Evolutionary conservation across 1,140 invertebrate species (phyloP).

Genomic region (Ceratosolen solmsi): DNA sequence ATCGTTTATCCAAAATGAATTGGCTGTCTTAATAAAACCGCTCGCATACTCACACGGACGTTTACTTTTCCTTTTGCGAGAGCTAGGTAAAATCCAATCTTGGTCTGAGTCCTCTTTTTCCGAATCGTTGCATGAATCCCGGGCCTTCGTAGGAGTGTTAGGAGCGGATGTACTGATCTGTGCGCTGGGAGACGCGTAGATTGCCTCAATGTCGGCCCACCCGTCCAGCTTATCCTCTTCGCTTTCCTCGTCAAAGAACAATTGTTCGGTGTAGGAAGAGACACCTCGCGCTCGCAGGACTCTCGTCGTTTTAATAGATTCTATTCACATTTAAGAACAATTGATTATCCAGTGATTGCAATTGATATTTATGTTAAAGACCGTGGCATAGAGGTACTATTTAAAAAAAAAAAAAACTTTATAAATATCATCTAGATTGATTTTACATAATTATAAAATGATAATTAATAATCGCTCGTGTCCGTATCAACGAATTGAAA

Average conservation of each 20-base stretch:
- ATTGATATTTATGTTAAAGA: no score
- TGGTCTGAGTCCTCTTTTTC: slow-evolving; percentile 67
- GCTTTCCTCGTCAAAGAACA: slow-evolving; percentile 65
- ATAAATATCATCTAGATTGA: no score
- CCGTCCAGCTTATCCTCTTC: slow-evolving; percentile 63
- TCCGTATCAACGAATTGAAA: no score
- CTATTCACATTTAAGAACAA: slow-evolving; percentile 46
- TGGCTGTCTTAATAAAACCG: no score
- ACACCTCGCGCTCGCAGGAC: slow-evolving; percentile 66
- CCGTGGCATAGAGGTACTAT: no score
- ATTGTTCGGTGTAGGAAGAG: slow-evolving; percentile 68
- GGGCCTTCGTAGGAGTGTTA: slow-evolving; percentile 50
- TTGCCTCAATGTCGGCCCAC: slow-evolving; percentile 63
- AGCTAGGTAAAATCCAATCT: slow-evolving; percentile 69
- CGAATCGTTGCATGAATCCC: slow-evolving; percentile 55
- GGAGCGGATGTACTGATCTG: slow-evolving; percentile 55
- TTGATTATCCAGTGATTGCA: not conserved
- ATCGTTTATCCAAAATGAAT: no score
- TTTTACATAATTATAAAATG: no score
- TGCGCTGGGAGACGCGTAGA: slow-evolving; percentile 57
- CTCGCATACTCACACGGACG: slow-evolving; percentile 66
- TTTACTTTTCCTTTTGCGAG: slow-evolving; percentile 70
- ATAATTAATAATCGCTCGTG: no score
- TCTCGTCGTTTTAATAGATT: slow-evolving; percentile 56
- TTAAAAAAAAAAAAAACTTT: no score